Conservation (phyloP, 2,113 vertebrate genomes). For the Pionites leucogaster region DNA sequence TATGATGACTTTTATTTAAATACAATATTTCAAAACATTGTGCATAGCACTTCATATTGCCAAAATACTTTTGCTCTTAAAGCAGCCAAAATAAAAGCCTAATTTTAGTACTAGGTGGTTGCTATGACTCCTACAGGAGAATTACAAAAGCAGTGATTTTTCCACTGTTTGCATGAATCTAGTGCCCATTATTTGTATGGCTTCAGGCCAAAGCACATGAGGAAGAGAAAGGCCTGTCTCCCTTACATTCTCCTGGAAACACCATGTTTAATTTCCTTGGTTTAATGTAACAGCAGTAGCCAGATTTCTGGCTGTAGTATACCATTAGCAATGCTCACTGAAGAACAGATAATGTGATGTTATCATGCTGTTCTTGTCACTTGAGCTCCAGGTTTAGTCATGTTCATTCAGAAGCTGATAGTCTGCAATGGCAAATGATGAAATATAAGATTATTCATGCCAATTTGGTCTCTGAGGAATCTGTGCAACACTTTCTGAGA, state of each 20-base stretch:
- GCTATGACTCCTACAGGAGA: neutral
- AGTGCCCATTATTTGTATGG: neutral
- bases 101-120: neutral
- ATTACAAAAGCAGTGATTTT: neutral
- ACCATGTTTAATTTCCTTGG: neutral
- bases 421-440: neutral
- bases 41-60: neutral
- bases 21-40: neutral
- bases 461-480: neutral
- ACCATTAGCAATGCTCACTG: neutral
- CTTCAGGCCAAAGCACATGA: neutral
- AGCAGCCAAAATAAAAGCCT: neutral
- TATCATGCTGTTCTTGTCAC: neutral
- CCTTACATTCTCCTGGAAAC: neutral
- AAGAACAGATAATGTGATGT: neutral
- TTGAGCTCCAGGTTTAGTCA: neutral
- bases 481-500: neutral
- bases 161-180: neutral
- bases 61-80: neutral
- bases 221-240: neutral
- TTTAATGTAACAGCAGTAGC: neutral
- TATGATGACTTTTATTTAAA: slow-evolving; percentile 3
- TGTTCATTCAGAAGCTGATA: neutral
- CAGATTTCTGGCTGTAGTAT: neutral
- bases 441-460: neutral